Evolutionary conservation across 2,797 vertebrate genomes (phyloP).

Genomic region (Hirundo rustica): DNA sequence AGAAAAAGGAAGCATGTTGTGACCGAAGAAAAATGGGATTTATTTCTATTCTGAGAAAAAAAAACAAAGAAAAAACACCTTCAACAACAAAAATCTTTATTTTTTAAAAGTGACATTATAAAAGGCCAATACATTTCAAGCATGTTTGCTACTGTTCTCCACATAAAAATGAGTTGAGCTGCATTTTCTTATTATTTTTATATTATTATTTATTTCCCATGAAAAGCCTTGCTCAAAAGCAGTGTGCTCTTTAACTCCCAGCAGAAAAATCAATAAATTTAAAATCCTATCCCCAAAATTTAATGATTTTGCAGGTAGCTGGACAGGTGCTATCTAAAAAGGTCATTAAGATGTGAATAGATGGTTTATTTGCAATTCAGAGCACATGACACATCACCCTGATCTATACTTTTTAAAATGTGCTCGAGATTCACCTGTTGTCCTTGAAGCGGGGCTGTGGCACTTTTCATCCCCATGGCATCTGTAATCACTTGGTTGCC

Average conservation of each 20-base stretch:
- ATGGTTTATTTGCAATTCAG: neutral
- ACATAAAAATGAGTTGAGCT: slow-evolving; percentile 23
- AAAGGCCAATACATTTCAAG: slow-evolving; percentile 73
- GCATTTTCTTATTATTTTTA: slow-evolving; percentile 22
- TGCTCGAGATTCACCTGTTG: neutral
- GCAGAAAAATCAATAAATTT: slow-evolving; percentile 7
- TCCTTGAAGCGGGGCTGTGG: neutral
- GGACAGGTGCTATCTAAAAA: neutral
- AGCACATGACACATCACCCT: neutral
- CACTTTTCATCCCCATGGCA: neutral
- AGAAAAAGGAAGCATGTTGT: slow-evolving; percentile 83
- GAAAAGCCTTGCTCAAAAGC: slow-evolving; percentile 15
- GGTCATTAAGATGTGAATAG: neutral
- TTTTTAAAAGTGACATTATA: slow-evolving; percentile 88
- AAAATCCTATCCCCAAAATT: neutral
- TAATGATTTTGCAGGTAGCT: neutral
- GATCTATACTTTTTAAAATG: neutral
- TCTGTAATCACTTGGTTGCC: slow-evolving; percentile 7
- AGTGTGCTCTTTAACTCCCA: neutral
- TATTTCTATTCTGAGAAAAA: slow-evolving; percentile 82
- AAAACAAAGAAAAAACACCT: neutral
- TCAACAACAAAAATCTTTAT: slow-evolving; percentile 81
- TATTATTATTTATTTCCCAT: slow-evolving; percentile 17
- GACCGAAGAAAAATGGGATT: slow-evolving; percentile 76
- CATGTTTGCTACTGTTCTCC: slow-evolving; percentile 47